Conservation (phyloP, 37 sponge, comb jelly and placozoan genomes). For the Chondrosia reniformis region DNA sequence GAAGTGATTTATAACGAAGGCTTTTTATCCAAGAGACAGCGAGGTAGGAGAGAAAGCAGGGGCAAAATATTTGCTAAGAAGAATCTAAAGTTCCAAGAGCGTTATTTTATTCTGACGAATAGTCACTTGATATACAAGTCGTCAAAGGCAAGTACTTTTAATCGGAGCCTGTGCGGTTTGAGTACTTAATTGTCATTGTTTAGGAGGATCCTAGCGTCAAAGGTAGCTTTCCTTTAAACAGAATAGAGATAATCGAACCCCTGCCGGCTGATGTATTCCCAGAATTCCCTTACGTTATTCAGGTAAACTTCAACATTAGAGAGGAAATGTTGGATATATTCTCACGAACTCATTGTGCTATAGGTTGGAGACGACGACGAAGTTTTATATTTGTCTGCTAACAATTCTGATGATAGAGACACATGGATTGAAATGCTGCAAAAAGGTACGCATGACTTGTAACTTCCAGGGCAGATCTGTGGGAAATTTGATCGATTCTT, state of each 20-base stretch:
- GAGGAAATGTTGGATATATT: neutral
- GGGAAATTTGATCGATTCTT: too few relatives aligned
- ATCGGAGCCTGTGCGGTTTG: neutral
- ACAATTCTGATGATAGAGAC: slow-evolving; percentile 31
- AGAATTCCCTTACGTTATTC: neutral
- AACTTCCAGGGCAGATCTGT: too few relatives aligned
- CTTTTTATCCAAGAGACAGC: slow-evolving; percentile 54
- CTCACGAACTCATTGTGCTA: neutral
- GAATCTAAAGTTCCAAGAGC: slow-evolving; percentile 78
- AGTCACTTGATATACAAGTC: neutral
- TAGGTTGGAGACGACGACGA: slow-evolving; percentile 73
- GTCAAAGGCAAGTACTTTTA: neutral
- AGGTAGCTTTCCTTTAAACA: neutral
- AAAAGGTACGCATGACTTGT: slow-evolving; percentile 36
- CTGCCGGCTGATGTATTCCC: neutral
- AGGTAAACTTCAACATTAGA: neutral
- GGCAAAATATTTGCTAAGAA: neutral
- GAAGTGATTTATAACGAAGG: slow-evolving; percentile 57
- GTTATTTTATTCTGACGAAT: slow-evolving; percentile 54
- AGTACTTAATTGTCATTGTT: neutral
- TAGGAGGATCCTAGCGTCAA: neutral
- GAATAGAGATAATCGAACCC: slow-evolving; percentile 2
- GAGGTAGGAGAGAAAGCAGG: slow-evolving; percentile 29
- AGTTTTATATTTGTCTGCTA: slow-evolving; percentile 57
- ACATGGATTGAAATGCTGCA: slow-evolving; percentile 58